Evolutionary conservation across 2,888 invertebrate species (phyloP), one percentile per base, ranked within the genome.

Genomic region (Caenorhabditis sp.): DNA sequence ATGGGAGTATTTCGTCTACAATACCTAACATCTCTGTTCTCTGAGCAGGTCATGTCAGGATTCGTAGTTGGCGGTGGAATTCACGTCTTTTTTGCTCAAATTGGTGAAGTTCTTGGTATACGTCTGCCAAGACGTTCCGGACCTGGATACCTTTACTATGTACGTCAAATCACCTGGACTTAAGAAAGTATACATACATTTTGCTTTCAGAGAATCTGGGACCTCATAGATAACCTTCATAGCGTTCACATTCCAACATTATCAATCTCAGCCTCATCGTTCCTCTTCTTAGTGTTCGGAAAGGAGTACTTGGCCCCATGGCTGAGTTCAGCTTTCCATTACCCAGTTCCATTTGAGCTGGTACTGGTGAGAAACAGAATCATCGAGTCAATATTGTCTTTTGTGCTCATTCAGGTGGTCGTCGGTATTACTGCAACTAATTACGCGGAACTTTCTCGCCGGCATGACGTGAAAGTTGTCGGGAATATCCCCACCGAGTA

Each of bases 61-160:
- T 88, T 88, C 73, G 82, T 88, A 13, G 86, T 88, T 17, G 88
- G 87, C n/a, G 88, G 88, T 17, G 85, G 84, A 24, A 83, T 88
- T 17, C 88, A 88, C 50, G 88, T 88, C 0, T 86, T 88, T 61
- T 87, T 88, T 52, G 85, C 88, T 11, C 88, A 88, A 62, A 83
- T 88, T 52, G 87, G 88, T 1, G 84, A 86, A 24, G 75, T 83
- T 11, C 66, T 88, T 6, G 88, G 88, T 2, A 79, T 88, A 7
- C 73, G 80, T n/a, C 52, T 88, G 43, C 87, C 87, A 0, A 61
- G 74, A 32, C 27, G 87, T 58, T 79, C 76, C 35, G 88, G 88
- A 3, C 80, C 87, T 0, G 87, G 87, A 39, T 88, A 86, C 56
- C 48, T 88, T 17, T 88, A 86, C 45, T 81, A 85, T 59, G 88